Conservation (phyloP, 2,888 invertebrate species). For the Eutolmus rufibarbis region DNA sequence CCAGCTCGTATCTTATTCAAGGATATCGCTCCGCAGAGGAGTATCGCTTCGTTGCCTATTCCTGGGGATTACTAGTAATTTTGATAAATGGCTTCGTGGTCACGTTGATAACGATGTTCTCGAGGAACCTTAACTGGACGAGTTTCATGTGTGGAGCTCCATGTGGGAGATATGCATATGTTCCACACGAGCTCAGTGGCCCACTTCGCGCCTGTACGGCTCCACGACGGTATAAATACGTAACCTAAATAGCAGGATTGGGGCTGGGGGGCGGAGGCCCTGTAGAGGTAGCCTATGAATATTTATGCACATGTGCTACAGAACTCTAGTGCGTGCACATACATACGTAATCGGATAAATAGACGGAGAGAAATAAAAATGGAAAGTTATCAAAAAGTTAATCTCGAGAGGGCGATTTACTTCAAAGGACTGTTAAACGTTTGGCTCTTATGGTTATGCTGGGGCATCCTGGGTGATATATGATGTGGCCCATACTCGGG, state of each 20-base stretch:
- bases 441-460: constrained; percentile 29
- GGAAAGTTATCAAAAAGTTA: constrained; percentile 41
- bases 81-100: constrained; percentile 38
- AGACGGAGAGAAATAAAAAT: constrained; percentile 33
- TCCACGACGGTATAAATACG: neutral
- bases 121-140: constrained; percentile 24
- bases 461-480: constrained; percentile 17
- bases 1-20: neutral
- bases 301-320: constrained; percentile 6
- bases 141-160: neutral
- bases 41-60: constrained; percentile 38
- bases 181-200: neutral
- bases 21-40: constrained; percentile 12
- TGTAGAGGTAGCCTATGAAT: neutral
- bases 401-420: constrained; percentile 40
- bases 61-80: constrained; percentile 40
- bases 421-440: constrained; percentile 38
- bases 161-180: constrained; percentile 1
- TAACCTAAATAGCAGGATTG: neutral
- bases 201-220: neutral
- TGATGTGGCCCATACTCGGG: constrained; percentile 1
- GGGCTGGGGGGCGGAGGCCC: neutral
- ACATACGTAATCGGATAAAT: constrained; percentile 22
- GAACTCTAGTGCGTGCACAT: constrained; percentile 15
- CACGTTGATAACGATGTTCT: constrained; percentile 36